These are phyloP conservation scores for Pipistrellus nathusii DNA, from an alignment of 2,797 vertebrate genomes.

Conservation along the genomic window DNA sequence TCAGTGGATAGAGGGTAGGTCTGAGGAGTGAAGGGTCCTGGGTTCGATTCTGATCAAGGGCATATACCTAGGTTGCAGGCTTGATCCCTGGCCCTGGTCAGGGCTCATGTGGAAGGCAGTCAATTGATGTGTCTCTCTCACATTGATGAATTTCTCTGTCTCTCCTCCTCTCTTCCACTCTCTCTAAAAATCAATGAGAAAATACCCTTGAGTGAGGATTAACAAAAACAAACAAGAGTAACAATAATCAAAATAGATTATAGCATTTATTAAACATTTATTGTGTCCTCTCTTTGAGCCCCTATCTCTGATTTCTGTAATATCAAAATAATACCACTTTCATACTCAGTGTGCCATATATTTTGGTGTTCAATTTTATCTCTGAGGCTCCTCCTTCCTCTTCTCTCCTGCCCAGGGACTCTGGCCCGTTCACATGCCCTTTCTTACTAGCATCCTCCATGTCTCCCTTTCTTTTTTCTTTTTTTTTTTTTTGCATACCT, in stretches of 20 bases:
- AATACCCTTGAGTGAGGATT: no score
- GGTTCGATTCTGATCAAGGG: no score
- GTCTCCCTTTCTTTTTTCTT: conserved; percentile 9
- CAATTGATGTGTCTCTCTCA: no score
- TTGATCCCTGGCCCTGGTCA: no score
- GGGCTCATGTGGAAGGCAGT: no score
- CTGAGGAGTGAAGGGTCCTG: no score
- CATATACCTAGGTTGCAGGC: no score
- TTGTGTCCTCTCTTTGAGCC: conserved; percentile 34
- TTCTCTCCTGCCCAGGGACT: not conserved
- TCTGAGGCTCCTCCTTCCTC: not conserved
- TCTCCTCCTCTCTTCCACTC: no score
- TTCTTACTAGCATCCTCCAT: conserved; percentile 4
- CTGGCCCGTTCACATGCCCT: not conserved
- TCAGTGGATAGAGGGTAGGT: no score
- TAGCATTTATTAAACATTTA: conserved; percentile 31
- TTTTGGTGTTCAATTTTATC: not conserved
- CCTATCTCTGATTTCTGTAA: not conserved
- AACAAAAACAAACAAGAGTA: not conserved
- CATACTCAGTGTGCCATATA: not conserved
- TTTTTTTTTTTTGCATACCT: not conserved
- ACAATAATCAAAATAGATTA: not conserved
- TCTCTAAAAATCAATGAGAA: no score
- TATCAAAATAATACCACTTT: conserved; percentile 18
- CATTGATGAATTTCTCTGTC: no score